phyloP scores from a whole-genome alignment of 1,140 invertebrate genomes.

The Hyles vespertilio region DNA sequence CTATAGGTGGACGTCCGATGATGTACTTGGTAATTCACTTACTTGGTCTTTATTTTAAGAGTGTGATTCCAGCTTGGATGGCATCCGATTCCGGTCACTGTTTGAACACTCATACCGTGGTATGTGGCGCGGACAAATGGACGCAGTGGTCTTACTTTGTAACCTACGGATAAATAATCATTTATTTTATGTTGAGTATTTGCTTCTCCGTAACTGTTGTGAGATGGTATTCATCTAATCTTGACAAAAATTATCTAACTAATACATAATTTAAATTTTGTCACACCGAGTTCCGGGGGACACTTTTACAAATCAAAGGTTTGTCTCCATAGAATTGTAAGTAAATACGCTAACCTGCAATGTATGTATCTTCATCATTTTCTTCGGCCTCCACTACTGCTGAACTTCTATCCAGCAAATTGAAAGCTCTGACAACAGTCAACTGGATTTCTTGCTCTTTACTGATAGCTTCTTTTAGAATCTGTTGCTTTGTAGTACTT shows the following conservation, averaged over 20 bases:
- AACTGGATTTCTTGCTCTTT: slow-evolving; percentile 53
- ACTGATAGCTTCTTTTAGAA: slow-evolving; percentile 32
- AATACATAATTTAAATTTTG: too few species aligned
- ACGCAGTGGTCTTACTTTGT: slow-evolving; percentile 47
- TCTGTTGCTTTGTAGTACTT: slow-evolving; percentile 33
- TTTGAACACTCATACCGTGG: slow-evolving; percentile 34
- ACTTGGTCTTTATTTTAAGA: slow-evolving; percentile 52
- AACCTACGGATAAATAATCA: slow-evolving; percentile 31
- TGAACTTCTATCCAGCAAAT: slow-evolving; percentile 43
- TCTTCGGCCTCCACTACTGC: slow-evolving; percentile 28
- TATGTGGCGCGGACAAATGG: slow-evolving; percentile 50
- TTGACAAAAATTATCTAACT: too few species aligned
- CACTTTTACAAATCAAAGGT: too few species aligned
- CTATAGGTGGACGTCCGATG: too few species aligned
- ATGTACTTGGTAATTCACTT: slow-evolving; percentile 7
- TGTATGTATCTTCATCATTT: slow-evolving; percentile 30
- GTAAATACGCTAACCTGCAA: slow-evolving; percentile 40
- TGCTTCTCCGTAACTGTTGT: too few species aligned
- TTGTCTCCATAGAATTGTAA: not conserved
- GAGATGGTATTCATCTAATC: too few species aligned
- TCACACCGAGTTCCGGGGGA: too few species aligned
- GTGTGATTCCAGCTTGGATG: slow-evolving; percentile 62
- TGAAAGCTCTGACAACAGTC: slow-evolving; percentile 48
- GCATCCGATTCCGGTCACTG: slow-evolving; percentile 45
- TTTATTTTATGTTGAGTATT: too few species aligned